Base-by-base conservation (phyloP, 2,888 invertebrate genomes). In the Thecocarcelia acutangulata region DNA sequence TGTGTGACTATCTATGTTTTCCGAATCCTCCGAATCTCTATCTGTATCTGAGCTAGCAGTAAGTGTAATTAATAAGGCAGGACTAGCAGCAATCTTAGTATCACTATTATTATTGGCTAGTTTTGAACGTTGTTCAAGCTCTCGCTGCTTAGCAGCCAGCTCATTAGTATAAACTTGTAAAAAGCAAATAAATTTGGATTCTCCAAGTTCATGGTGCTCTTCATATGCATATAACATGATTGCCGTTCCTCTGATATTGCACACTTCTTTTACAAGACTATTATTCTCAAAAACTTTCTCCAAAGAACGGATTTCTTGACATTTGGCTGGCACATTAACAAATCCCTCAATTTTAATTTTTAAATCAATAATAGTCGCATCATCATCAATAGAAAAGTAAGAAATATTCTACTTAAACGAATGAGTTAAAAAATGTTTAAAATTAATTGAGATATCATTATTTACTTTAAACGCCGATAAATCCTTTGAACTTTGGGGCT, bases 81-180 rank as follows among this genome's bases (percentile, higher is more conserved):
- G 64, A 59, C 72, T 81, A 21, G 28, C 8, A 9, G 63, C 46
- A 19, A 69, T 46, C 24, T 66, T 66, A 1, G 21, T 8, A 3
- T 11, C 28, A 0, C 33, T 33, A 59, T 17, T 44, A 2, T 3
- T n/a, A n/a, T n/a, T n/a, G n/a, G n/a, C 2, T 13, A 37, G 11
- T 24, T 63, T 58, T 21, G 15, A 64, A 37, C 40, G 54, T 8
- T 70, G 33, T n/a, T 80, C 82, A 21, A 77, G 69, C 2, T 80
- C 72, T 19, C 77, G 74, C 46, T 82, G 80, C 11, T 70, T n/a
- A 11, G 46, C 50, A 11, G 80, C 76, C 42, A 74, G 56, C 70
- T 84, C 77, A 19, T 77, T 54, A 9, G 48, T 80, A 59, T 68
- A 80, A 5, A 83, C 58, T 73, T 83, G 83, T 19, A 84, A 44